These are phyloP conservation scores for Magallana nippona DNA, from an alignment of 2,888 invertebrate genomes.

Conservation along the genomic window DNA sequence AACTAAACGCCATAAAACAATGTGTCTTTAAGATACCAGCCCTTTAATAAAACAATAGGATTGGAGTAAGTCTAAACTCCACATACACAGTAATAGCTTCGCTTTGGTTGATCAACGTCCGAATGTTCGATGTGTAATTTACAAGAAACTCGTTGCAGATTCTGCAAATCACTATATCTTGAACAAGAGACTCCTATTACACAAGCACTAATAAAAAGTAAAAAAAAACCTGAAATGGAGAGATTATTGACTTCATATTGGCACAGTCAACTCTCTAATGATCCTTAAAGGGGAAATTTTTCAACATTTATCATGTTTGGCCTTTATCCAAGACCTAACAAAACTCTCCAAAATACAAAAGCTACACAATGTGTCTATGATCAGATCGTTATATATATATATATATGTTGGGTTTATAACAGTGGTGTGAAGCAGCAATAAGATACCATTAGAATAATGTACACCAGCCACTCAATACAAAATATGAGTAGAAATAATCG, in stretches of 20 bases:
- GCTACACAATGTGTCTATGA: too few relatives aligned
- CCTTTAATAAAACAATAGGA: not conserved
- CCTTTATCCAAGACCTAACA: too few relatives aligned
- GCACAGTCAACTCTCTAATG: too few relatives aligned
- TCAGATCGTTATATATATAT: too few relatives aligned
- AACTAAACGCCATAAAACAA: not conserved
- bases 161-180: not conserved
- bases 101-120: not conserved
- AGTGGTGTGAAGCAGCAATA: not conserved
- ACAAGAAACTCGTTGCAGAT: not conserved
- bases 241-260: too few relatives aligned
- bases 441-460: not conserved
- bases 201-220: not conserved
- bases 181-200: not conserved
- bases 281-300: too few relatives aligned
- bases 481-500: not conserved
- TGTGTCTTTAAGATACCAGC: not conserved
- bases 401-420: not conserved
- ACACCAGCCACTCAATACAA: not conserved
- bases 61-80: not conserved
- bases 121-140: not conserved
- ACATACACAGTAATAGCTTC: not conserved
- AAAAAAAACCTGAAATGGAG: not conserved
- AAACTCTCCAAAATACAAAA: too few relatives aligned
- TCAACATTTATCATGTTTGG: too few relatives aligned